Conservation (phyloP, 2,797 vertebrate genomes). For the Trematomus bernacchii region DNA sequence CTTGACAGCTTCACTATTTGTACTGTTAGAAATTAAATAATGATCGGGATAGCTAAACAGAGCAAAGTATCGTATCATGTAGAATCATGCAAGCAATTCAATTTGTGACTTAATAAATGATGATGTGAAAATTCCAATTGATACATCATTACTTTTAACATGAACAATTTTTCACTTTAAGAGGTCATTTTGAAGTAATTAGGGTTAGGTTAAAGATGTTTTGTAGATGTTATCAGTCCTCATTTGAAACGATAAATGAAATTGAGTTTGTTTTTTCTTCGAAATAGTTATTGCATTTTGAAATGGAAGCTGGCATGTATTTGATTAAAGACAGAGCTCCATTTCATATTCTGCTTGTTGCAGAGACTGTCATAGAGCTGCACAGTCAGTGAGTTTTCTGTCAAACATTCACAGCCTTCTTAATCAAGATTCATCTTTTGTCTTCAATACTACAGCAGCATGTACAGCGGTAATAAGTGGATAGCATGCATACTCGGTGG, state of each 20-base stretch:
- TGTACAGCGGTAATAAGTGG: constrained; percentile 29
- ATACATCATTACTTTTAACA: not conserved
- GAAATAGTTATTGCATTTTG: constrained; percentile 27
- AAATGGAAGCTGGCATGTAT: constrained; percentile 45
- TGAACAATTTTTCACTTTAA: not conserved
- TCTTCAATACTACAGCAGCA: constrained; percentile 43
- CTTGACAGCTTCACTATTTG: constrained; percentile 3
- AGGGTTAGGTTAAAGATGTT: not conserved
- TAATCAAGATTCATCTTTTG: constrained; percentile 49
- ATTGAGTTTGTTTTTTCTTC: not conserved
- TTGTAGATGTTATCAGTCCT: not conserved
- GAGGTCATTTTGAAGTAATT: constrained; percentile 13
- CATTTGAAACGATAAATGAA: constrained; percentile 25
- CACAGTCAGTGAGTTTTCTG: constrained; percentile 23
- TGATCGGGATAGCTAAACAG: constrained; percentile 11
- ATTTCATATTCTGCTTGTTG: constrained; percentile 60
- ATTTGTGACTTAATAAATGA: constrained; percentile 22
- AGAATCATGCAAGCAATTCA: constrained; percentile 3
- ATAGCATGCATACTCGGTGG: constrained; percentile 14
- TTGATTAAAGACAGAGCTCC: constrained; percentile 49
- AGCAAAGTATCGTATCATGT: not conserved
- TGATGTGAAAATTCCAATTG: constrained; percentile 14
- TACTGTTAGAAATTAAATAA: not conserved
- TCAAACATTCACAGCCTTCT: constrained; percentile 37
- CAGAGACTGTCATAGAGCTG: constrained; percentile 27